Base-by-base conservation (phyloP, 92 coral and sea anemone species). In the Palythoa grandiflora region DNA sequence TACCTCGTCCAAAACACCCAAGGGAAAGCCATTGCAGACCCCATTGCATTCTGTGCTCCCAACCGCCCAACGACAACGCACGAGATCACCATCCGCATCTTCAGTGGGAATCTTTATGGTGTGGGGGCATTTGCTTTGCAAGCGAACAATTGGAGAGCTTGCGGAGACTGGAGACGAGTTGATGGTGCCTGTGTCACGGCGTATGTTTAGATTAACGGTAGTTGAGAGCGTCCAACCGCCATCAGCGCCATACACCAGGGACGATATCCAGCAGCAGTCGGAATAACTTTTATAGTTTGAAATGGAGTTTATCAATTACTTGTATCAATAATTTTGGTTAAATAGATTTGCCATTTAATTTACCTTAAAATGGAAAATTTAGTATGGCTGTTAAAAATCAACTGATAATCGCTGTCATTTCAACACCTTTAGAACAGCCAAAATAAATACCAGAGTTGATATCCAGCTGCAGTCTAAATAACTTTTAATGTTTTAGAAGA, bases 151-250 rank as follows among this genome's bases (percentile, higher is more conserved):
- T 19, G 91, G 92, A 1, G 91, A 87, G 83, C 87, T 91, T 59
- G 71, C 80, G 17, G 93, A 88, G 66, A 88, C 72, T 51, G 93
- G 93, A n/a, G 93, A 84, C 57, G 93, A 91, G 84, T 91, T 91
- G 15, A 91, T 91, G 88, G 35, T 77, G 8, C 89, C 89, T 17
- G 59, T 88, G 28, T 88, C 93, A 1, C 86, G n/a, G 52, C 93
- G 87, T 38, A 9, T 59, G 13, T 83, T 83, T 2, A 91, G 93
- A 53, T 88, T 83, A 37, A 91, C 88, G 5, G 75, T 59, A 28
- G 91, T 66, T 15, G 93, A 75, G 17, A 91, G 78, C n/a, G 73
- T 57, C 93, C 93, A 91, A 0, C 60, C 61, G 0, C 85, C 53
- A 47, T 52, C 38, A 28, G 60, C 88, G 39, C 88, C 89, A 7